A percentile compares a stretch with the other conserved stretches of the same genome.
These are phyloP conservation scores for Notolepis coatsorum DNA, from an alignment of 2,797 vertebrate genomes.

Conservation along the genomic window DNA sequence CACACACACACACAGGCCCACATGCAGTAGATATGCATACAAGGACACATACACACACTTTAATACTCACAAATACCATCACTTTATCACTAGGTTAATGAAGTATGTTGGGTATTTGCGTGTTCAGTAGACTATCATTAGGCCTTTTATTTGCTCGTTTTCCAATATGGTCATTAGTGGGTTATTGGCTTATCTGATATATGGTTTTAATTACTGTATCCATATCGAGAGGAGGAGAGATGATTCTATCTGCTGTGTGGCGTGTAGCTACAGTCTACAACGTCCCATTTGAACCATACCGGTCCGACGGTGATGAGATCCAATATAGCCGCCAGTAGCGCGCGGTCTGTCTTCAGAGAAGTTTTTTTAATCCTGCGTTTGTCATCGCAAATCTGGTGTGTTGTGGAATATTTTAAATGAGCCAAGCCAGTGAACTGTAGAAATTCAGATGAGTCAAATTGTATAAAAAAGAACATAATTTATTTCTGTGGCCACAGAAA, in stretches of 20 bases:
- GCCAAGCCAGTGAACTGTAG: too few species aligned
- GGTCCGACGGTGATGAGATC: background rate
- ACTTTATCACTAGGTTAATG: background rate
- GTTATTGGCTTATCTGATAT: constrained; percentile 38
- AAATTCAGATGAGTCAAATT: too few species aligned
- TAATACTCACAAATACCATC: background rate
- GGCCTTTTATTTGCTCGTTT: constrained; percentile 32
- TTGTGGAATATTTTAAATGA: too few species aligned
- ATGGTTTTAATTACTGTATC: constrained; percentile 40
- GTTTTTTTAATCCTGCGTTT: background rate
- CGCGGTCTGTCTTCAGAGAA: too few species aligned
- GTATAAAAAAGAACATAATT: too few species aligned
- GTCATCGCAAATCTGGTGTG: background rate
- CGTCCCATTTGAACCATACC: background rate
- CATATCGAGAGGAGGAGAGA: background rate
- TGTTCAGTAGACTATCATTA: constrained; percentile 13
- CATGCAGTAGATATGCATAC: background rate
- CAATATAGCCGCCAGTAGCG: background rate
- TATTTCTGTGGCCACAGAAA: too few species aligned
- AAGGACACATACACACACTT: background rate
- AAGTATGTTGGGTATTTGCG: constrained; percentile 16
- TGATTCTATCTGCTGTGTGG: background rate
- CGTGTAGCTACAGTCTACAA: background rate
- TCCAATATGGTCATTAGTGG: constrained; percentile 36
- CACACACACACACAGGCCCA: background rate